Evolutionary conservation across 2,888 invertebrate genomes (phyloP).

Genomic region (Lacanobia wlatinum): DNA sequence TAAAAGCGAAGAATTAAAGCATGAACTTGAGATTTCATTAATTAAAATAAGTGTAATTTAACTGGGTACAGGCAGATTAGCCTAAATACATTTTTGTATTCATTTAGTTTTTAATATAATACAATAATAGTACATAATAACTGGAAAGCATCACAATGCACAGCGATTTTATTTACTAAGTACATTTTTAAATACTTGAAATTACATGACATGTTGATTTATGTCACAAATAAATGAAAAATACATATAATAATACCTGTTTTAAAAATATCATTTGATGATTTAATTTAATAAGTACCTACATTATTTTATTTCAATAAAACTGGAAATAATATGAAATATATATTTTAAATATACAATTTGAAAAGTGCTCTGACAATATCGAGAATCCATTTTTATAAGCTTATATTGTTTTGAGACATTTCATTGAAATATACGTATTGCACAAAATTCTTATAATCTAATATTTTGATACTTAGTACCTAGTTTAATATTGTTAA

Average conservation of each 20-base stretch:
- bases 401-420: not conserved
- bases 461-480: constrained; percentile 49
- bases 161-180: constrained; percentile 7
- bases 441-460: constrained; percentile 64
- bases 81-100: constrained; percentile 12
- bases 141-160: not conserved
- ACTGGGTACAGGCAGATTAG: not conserved
- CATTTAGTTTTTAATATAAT: constrained; percentile 10
- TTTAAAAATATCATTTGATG: not conserved
- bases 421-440: constrained; percentile 59
- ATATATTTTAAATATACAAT: constrained; percentile 21
- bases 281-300: constrained; percentile 9
- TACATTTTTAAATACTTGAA: constrained; percentile 14
- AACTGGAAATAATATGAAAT: constrained; percentile 2
- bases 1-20: constrained; percentile 45
- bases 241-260: constrained; percentile 1
- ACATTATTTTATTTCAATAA: not conserved
- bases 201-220: too few relatives aligned
- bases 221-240: not conserved
- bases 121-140: not conserved
- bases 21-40: constrained; percentile 2
- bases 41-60: constrained; percentile 5
- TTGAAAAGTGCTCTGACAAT: constrained; percentile 2
- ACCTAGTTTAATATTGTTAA: constrained; percentile 46
- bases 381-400: constrained; percentile 11